phyloP scores from a whole-genome alignment of 92 coral and sea anemone genomes.

The Bergia puertoricense region DNA sequence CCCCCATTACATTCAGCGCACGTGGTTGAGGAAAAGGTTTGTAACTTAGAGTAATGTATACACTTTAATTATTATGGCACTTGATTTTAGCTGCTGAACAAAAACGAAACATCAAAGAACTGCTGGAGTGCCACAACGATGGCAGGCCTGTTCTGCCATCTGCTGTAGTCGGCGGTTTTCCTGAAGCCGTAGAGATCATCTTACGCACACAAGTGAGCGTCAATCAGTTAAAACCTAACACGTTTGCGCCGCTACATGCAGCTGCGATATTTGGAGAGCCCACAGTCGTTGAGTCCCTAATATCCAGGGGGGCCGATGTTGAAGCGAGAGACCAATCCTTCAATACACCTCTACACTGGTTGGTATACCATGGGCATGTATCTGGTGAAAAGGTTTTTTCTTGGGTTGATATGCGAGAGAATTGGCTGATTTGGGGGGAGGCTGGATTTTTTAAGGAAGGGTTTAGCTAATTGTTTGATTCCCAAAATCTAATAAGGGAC shows the following conservation, averaged over 20 bases:
- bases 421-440: no score
- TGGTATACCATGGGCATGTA: background rate
- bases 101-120: background rate
- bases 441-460: no score
- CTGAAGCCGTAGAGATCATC: conserved; percentile 3
- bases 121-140: background rate
- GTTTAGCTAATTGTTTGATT: no score
- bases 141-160: background rate
- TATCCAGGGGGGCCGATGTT: conserved; percentile 10
- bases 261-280: conserved; percentile 22
- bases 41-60: no score
- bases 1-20: no score
- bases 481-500: no score
- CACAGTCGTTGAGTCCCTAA: background rate
- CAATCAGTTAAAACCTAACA: background rate
- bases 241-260: background rate
- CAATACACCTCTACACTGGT: conserved; percentile 39
- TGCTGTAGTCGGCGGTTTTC: conserved; percentile 1
- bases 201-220: conserved; percentile 4
- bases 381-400: no score
- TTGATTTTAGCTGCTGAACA: conserved; percentile 27
- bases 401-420: no score
- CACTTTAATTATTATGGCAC: background rate
- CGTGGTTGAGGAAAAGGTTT: no score
- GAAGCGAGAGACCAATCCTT: background rate